Evolutionary conservation across 2,113 vertebrate genomes (phyloP), one percentile per base, ranked within the genome.

Genomic region (Stigmatopora argus): DNA sequence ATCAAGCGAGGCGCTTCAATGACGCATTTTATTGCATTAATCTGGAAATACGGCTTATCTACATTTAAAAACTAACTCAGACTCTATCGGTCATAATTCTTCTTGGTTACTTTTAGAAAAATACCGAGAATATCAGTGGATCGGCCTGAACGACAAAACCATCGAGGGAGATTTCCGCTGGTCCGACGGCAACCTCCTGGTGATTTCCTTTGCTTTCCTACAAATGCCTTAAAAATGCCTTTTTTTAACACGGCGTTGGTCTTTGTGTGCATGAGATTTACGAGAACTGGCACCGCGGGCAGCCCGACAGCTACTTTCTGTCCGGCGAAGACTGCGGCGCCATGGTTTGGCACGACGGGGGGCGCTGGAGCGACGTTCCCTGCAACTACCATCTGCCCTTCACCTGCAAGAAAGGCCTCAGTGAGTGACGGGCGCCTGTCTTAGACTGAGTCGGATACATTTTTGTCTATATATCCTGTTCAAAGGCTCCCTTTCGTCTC

Each of bases 311-410:
- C 88, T 97, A 97, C 80, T 99, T 98, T 81, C 91, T 98, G 65
- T 97, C 94, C 0, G 96, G 96, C 0, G 96, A 99, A 84, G 92
- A 99, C 87, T 99, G 96, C 0, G 93, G 93, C 15, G 95, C 97
- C 70, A 95, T 96, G 85, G 93, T 96, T 64, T 96, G 94, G 94
- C 94, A 96, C 13, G 92, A 99, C 0, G 87, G 86, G 7, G 96
- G 96, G 0, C 93, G 83, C 35, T 99, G 96, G 96, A 99, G 94
- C 0, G 96, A 99, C 0, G 94, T 97, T 1, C 96, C 96, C 6
- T 98, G 96, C 77, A 98, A 98, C 89, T 99, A 99, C 81, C 96
- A 97, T 85, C 92, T 99, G 13, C 91, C 95, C 55, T 99, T 95
- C 87, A 96, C 94, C 84, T 99, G 96, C 92, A 98, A 97, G 81